A percentile compares a stretch with the other conserved stretches of the same genome.
Conservation (phyloP, 2,113 vertebrate genomes). For the Psittacara wagleri region DNA sequence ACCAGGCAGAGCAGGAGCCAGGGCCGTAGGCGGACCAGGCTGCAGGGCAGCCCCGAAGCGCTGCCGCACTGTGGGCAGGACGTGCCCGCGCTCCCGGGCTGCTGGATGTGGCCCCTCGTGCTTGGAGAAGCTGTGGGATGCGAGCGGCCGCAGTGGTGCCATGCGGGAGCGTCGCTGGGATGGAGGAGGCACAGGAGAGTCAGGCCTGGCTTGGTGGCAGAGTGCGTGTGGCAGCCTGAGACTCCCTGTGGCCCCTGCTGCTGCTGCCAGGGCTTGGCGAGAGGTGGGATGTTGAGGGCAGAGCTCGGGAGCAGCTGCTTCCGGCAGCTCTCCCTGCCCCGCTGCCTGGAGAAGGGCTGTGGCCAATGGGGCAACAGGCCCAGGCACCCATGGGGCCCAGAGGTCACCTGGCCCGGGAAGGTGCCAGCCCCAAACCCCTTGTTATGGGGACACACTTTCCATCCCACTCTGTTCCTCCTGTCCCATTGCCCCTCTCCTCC, state of each 20-base stretch:
- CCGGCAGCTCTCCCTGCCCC: neutral
- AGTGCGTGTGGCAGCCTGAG: neutral
- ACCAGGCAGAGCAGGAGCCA: neutral
- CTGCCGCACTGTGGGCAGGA: neutral
- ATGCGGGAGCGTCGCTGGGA: neutral
- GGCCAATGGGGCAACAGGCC: neutral
- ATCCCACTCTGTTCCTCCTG: neutral
- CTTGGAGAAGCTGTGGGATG: neutral
- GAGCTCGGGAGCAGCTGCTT: neutral
- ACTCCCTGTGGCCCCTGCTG: neutral
- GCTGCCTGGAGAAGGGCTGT: neutral
- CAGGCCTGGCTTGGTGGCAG: neutral
- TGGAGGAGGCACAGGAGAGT: neutral
- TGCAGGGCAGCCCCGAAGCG: neutral
- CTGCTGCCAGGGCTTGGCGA: neutral
- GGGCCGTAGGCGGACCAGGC: neutral
- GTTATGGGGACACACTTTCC: neutral
- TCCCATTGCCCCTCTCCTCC: neutral
- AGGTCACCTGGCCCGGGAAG: neutral
- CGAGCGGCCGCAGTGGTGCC: neutral
- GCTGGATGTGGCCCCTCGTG: accelerated
- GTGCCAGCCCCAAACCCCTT: neutral
- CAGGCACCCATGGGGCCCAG: neutral
- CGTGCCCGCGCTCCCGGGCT: accelerated
- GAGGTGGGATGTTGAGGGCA: slow-evolving; percentile 6